These are phyloP conservation scores for Bombyx huttoni DNA, from an alignment of 2,888 invertebrate genomes.

Conservation along the genomic window DNA sequence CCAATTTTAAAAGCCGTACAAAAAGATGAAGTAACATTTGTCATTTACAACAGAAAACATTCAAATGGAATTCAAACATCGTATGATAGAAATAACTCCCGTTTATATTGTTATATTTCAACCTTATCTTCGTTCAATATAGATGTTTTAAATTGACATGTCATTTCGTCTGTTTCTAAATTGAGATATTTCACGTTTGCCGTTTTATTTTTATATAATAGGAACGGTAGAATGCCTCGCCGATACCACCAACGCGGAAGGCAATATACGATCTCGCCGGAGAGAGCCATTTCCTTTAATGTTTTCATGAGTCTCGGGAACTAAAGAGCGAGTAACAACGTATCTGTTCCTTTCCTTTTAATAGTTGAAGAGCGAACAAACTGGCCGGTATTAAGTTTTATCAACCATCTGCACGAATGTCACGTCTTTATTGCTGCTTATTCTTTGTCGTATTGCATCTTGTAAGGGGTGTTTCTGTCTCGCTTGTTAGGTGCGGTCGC, in stretches of 20 bases:
- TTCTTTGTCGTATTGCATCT: conserved; percentile 66
- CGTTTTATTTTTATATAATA: conserved; percentile 60
- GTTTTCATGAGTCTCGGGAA: conserved; percentile 60
- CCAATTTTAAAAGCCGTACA: conserved; percentile 24
- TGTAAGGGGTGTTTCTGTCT: conserved; percentile 27
- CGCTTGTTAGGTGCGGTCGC: conserved; percentile 30
- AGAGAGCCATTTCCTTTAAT: conserved; percentile 58
- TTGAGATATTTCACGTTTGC: conserved; percentile 65
- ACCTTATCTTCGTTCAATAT: conserved; percentile 25
- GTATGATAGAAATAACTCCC: conserved; percentile 43
- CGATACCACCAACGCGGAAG: conserved; percentile 52
- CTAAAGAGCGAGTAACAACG: conserved; percentile 63
- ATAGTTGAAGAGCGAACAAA: conserved; percentile 58
- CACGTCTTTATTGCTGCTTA: conserved; percentile 70
- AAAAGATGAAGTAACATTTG: conserved; percentile 43
- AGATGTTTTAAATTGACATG: conserved; percentile 44
- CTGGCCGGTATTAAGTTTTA: conserved; percentile 66
- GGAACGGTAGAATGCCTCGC: conserved; percentile 50
- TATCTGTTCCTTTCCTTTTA: conserved; percentile 62
- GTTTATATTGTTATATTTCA: conserved; percentile 43
- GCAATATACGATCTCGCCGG: conserved; percentile 48
- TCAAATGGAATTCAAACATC: conserved; percentile 32
- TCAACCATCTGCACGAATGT: conserved; percentile 68
- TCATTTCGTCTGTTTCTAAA: conserved; percentile 25
- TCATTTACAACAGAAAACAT: conserved; percentile 35